Evolutionary conservation across 1,140 invertebrate genomes (phyloP).

Genomic region (Babylonia areolata): DNA sequence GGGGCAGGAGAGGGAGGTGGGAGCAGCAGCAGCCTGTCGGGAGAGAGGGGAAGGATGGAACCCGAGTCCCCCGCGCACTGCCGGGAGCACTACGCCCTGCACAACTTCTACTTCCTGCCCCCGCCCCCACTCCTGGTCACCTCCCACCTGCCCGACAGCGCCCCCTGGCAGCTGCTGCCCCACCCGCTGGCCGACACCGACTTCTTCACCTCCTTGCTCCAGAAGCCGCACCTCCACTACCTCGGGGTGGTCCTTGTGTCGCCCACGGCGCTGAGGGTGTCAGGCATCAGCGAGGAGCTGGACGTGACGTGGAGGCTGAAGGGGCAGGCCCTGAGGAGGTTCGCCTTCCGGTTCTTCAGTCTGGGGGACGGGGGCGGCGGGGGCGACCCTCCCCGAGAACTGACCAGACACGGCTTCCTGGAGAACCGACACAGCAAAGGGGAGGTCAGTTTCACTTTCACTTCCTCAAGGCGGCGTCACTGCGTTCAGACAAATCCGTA

Average conservation of each 20-base stretch:
- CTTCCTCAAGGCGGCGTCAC: too few species aligned
- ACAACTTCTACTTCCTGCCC: slow-evolving; percentile 75
- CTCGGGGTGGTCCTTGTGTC: not conserved
- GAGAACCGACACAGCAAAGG: slow-evolving; percentile 23
- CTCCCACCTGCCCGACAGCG: slow-evolving; percentile 76
- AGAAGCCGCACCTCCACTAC: slow-evolving; percentile 42
- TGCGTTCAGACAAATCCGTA: too few species aligned
- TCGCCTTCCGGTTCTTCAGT: slow-evolving; percentile 32
- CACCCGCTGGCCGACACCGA: slow-evolving; percentile 37
- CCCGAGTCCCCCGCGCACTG: not conserved
- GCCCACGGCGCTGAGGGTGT: slow-evolving; percentile 10
- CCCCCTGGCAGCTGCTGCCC: slow-evolving; percentile 45
- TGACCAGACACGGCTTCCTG: slow-evolving; percentile 42
- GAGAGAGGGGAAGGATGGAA: not conserved
- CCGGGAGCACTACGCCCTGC: slow-evolving; percentile 27
- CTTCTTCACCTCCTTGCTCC: slow-evolving; percentile 33
- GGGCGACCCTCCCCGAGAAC: not conserved
- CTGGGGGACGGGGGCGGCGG: not conserved
- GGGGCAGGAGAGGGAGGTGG: not conserved
- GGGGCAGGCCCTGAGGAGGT: slow-evolving; percentile 1
- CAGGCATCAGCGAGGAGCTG: not conserved
- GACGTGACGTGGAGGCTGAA: slow-evolving; percentile 18
- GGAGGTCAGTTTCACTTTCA: not conserved
- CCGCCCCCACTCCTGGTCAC: slow-evolving; percentile 76
- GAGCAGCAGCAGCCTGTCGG: not conserved